phyloP scores from a whole-genome alignment of 2,888 invertebrate genomes.

The Zaprionus obscuricornis region DNA sequence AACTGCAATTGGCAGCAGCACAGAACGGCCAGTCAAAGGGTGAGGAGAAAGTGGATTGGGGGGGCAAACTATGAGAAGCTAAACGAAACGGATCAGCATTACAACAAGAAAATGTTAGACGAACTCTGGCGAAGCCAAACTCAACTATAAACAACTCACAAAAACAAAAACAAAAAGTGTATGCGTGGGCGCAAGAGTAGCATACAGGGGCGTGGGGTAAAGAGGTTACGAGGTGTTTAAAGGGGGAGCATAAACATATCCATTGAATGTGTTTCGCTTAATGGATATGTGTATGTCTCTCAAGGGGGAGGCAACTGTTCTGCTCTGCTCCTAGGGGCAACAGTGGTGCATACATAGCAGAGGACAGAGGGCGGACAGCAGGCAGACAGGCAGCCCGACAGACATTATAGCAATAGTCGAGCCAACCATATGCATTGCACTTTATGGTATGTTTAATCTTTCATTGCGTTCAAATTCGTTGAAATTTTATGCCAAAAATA shows the following conservation, averaged over 20 bases:
- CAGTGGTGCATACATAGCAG: no score
- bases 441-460: constrained; percentile 21
- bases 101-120: constrained; percentile 29
- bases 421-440: background rate
- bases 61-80: background rate
- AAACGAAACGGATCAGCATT: constrained; percentile 47
- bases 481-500: no score
- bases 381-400: no score
- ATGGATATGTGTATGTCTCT: constrained; percentile 14
- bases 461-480: constrained; percentile 13
- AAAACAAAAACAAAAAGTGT: background rate
- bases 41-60: background rate
- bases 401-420: background rate
- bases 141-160: constrained; percentile 53
- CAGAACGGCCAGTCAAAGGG: background rate
- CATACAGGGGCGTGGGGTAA: background rate
- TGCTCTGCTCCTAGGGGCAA: no score
- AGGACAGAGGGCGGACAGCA: no score
- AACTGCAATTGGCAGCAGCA: constrained; percentile 42
- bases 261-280: constrained; percentile 42
- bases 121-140: constrained; percentile 15
- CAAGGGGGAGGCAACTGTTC: constrained; percentile 3
- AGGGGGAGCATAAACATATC: constrained; percentile 44
- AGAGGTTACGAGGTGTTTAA: background rate
- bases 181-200: background rate